Base-by-base conservation (phyloP, 1,140 invertebrate species). In the Drosophila bocki region DNA sequence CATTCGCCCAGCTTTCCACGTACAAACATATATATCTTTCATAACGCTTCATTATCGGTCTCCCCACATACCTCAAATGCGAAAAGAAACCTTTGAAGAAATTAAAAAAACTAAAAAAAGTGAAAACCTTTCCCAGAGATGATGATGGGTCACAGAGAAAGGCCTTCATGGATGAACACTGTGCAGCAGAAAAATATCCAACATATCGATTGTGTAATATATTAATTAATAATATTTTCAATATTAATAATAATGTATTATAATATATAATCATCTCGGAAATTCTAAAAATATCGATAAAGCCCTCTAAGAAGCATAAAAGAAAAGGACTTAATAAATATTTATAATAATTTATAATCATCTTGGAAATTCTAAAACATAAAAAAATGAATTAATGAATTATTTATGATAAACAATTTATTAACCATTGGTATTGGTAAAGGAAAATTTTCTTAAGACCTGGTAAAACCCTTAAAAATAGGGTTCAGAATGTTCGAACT, bases 81-180 rank as follows among this genome's bases (percentile, higher is more conserved):
- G 56, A 75, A 65, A 63, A 67, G 65, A 64, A 47, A 59, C 53
- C 72, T 65, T 75, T 65, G 69, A 47, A 58, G 58, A 58, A 41
- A 32, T 50, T 26, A 26, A n/a, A 39, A 51, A 62, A 85, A 22
- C 5, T 2, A 54, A 26, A 59, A 84, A 87, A 87, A 87, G 84
- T 87, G 84, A 87, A 74, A 87, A 87, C 72, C 77, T 57, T 78
- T 78, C 62, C 67, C 72, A 69, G 60, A 76, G 50, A 56, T 26
- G 53, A 39, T 56, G 53, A 56, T 71, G 41, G 37, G 44, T 8
- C 41, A 78, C 76, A 78, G 75, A 78, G 75, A 78, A 78, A 78
- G 75, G 74, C 56, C 29, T 22, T 5, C 15, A 35, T 56, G 42
- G 15, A 47, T 51, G 19, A 41, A 26, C 7, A 12, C 35, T 26